Conservation (phyloP, 2,113 vertebrate species). For the Maccullochella peelii region DNA sequence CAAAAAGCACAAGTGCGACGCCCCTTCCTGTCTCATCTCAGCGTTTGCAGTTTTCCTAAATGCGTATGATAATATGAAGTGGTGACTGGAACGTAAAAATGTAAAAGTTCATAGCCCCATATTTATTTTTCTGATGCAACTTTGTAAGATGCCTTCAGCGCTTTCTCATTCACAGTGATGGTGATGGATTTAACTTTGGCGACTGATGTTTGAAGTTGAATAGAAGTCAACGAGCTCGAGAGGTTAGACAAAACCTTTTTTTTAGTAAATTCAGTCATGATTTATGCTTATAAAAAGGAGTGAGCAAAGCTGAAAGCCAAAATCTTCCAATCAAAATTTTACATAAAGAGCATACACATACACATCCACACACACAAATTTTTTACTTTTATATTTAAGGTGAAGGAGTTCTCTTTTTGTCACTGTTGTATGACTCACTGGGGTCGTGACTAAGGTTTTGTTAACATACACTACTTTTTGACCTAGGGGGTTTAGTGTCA, state of each 20-base stretch:
- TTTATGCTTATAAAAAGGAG: not conserved
- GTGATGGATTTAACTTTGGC: not conserved
- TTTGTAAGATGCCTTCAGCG: not conserved
- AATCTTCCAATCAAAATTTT: not conserved
- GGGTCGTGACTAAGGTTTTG: slow-evolving; percentile 31
- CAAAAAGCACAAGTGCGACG: not conserved
- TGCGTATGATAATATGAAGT: slow-evolving; percentile 2
- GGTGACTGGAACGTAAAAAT: slow-evolving; percentile 12
- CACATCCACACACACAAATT: not conserved
- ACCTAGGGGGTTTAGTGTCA: not conserved
- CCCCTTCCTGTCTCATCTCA: not conserved
- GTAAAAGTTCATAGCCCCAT: not conserved
- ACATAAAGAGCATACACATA: not conserved
- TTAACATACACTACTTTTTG: slow-evolving; percentile 62
- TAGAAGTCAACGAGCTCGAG: not conserved
- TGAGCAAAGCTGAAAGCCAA: not conserved
- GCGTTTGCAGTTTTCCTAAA: not conserved
- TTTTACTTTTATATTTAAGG: slow-evolving; percentile 20
- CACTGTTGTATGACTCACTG: not conserved
- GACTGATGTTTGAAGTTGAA: not conserved
- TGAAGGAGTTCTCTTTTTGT: slow-evolving; percentile 63
- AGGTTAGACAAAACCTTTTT: not conserved
- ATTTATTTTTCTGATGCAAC: not conserved
- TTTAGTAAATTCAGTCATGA: not conserved
- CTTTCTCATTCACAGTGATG: not conserved